phyloP scores from a whole-genome alignment of 1,140 invertebrate genomes.

The Trachymyrmex cornetzi region DNA sequence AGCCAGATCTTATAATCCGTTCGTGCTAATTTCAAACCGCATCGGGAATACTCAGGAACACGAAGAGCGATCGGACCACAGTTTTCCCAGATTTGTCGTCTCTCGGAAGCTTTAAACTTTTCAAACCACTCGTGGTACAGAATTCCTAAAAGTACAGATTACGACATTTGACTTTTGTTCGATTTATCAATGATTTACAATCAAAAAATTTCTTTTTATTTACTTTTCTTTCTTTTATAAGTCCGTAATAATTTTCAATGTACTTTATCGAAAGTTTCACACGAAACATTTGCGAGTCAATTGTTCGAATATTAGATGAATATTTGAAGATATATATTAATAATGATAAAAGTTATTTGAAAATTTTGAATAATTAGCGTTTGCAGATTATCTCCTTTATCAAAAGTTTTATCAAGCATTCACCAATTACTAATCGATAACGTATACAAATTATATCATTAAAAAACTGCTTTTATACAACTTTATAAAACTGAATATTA shows the following conservation, averaged over 20 bases:
- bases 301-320: neutral
- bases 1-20: constrained; percentile 71
- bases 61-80: constrained; percentile 55
- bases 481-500: constrained; percentile 20
- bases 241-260: neutral
- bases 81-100: constrained; percentile 60
- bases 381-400: neutral
- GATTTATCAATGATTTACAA: neutral
- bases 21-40: constrained; percentile 72
- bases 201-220: neutral
- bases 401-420: neutral
- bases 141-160: constrained; percentile 46
- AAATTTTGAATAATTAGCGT: neutral
- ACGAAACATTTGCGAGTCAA: neutral
- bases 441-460: constrained; percentile 1
- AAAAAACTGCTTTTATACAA: constrained; percentile 21
- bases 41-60: constrained; percentile 43
- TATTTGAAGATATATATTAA: neutral
- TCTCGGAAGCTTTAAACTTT: constrained; percentile 57
- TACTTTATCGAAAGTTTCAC: neutral
- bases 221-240: constrained; percentile 3
- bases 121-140: neutral
- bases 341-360: neutral
- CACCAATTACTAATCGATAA: neutral
- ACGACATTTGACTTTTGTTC: neutral